Conservation (phyloP, 2,113 vertebrate genomes). For the Myocastor coypus region DNA sequence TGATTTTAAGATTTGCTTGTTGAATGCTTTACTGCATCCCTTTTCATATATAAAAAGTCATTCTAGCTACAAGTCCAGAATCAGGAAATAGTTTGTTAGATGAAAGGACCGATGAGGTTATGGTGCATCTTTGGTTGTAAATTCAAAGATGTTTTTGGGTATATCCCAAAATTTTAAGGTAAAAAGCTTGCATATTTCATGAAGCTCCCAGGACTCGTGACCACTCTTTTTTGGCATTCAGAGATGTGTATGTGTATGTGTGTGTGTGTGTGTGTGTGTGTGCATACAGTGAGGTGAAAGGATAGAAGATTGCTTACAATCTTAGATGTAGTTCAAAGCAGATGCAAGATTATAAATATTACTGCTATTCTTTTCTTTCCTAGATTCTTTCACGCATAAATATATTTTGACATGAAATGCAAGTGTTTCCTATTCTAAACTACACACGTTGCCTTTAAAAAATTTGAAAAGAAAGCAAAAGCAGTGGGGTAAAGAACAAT, state of each 20-base stretch:
- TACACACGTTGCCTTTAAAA: background rate
- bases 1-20: slow-evolving; percentile 41
- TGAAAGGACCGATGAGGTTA: background rate
- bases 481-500: background rate
- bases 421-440: background rate
- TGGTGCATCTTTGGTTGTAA: background rate
- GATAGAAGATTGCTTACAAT: background rate
- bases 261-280: background rate
- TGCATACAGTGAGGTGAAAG: background rate
- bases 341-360: background rate
- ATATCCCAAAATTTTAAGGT: background rate
- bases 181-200: background rate
- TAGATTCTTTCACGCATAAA: background rate
- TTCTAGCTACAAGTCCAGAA: background rate
- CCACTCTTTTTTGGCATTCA: background rate
- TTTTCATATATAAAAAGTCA: background rate
- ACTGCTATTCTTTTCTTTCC: background rate
- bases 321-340: background rate
- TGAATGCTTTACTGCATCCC: background rate
- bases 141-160: slow-evolving; percentile 14
- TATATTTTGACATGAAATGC: background rate
- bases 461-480: background rate
- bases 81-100: background rate
- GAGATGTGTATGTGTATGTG: background rate
- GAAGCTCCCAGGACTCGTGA: background rate